Base-by-base conservation (phyloP, 2,888 invertebrate genomes). In the Drosophila macrothrix region DNA sequence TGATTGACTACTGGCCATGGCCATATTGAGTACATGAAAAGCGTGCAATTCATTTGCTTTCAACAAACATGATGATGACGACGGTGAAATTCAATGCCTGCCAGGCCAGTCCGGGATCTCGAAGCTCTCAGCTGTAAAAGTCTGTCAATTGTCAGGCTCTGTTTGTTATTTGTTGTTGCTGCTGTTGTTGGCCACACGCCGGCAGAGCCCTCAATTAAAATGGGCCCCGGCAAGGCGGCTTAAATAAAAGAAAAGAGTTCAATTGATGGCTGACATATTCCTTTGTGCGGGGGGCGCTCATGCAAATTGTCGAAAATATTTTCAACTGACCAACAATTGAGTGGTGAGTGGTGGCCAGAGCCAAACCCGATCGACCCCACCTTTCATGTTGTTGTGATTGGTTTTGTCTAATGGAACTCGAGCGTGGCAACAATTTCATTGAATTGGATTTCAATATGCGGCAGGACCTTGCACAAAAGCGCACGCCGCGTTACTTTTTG, bases 331-430 rank as follows among this genome's bases (percentile, higher is more conserved):
- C 85, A 88, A 80, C 85, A 83, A 90, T 90, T 86, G 83, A 80
- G 89, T 80, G 77, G 80, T 77, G 70, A 9, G 88, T 80, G 46
- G 46, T 46, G 61, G 52, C 54, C 58, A 49, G 35, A 56, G 35
- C 5, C 33, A 31, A 22, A 19, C 41, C 39, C 52, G 22, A 19
- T 10, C 25, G 25, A 22, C 41, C 19, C 41, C 78, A 82, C 75
- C 69, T 80, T 70, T 71, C 72, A 69, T 66, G 81, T 85, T 91
- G 84, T 90, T 84, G 83, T 90, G 90, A 88, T 87, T 90, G 90
- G 87, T 85, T 92, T 92, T 91, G 91, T 92, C 91, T 92, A 92
- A 91, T 91, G 91, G 91, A 92, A 92, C 90, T 92, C 88, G 84
- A 85, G 91, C 91, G 84, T 91, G 78, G 84, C 83, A 83, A 83